Evolutionary conservation across 1,140 invertebrate genomes (phyloP), one percentile per base, ranked within the genome.

Genomic region (Saccostrea glomerata): DNA sequence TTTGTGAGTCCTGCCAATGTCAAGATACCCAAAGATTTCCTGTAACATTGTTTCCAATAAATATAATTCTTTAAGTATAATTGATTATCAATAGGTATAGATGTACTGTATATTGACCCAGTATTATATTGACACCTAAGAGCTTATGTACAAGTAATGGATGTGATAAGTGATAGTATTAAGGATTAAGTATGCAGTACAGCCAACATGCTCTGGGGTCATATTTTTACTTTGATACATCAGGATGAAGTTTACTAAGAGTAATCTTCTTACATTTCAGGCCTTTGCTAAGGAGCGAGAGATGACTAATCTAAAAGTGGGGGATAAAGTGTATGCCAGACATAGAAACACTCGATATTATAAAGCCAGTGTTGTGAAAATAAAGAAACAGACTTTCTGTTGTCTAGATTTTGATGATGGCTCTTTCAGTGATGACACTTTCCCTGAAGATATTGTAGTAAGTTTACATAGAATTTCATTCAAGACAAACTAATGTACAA

Each of bases 321-420:
- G 94, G 93, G 93, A 95, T 23, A 87, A 91, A 25, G 96, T 97
- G 2, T 96, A 96, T 95, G 96, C 96, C 1, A 96, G 96, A 91
- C 96, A 97, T 93, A 95, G 95, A 70, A 97, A 97, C 89, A 95
- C 94, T 0, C 94, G 96, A 36, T 97, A 96, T 93, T 97, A 97
- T 92, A 95, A 96, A 88, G 96, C 95, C 13, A 95, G 94, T 86
- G 95, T 97, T 15, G 89, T 94, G 1, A 94, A 95, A 23, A 95
- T 96, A 25, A 93, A 95, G 54, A 93, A 95, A 36, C 95, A 96
- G 47, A 92, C 95, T 47, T 96, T 96, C 90, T 96, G 96, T 90
- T 96, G 96, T 91, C 96, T 97, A 4, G 96, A 96, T 40, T 97
- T 97, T 93, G 95, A 95, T 66, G 97, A 97, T 93, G 95, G 96